A percentile compares a stretch with the other conserved stretches of the same genome.
Conservation (phyloP, 2,888 invertebrate genomes). For the Alviniconcha strummeri region DNA sequence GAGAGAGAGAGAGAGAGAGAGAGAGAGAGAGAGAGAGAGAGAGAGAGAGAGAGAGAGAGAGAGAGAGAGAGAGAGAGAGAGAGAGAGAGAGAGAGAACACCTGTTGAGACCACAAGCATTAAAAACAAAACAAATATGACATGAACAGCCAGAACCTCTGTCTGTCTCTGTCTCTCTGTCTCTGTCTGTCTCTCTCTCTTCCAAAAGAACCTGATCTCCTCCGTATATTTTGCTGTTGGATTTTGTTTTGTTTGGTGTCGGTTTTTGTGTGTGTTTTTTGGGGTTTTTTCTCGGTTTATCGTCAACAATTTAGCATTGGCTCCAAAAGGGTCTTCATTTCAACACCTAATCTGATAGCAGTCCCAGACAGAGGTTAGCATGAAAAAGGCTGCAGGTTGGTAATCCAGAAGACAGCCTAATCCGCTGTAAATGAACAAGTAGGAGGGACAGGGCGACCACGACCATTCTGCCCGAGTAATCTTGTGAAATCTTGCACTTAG, state of each 20-base stretch:
- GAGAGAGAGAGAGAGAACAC: neutral
- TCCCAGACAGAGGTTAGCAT: constrained; percentile 22
- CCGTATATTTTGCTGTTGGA: too few species aligned
- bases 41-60: neutral
- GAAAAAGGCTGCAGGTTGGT: constrained; percentile 19
- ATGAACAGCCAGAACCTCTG: too few species aligned
- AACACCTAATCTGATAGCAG: constrained; percentile 15
- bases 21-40: constrained; percentile 1
- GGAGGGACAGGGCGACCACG: neutral
- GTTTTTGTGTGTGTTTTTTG: too few species aligned
- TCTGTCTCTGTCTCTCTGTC: too few species aligned
- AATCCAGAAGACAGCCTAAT: constrained; percentile 28
- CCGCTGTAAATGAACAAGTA: constrained; percentile 10
- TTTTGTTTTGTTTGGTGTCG: too few species aligned
- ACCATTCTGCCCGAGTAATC: constrained; percentile 18
- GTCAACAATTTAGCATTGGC: too few species aligned
- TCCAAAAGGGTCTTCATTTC: neutral
- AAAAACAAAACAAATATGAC: too few species aligned
- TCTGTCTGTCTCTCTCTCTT: too few species aligned
- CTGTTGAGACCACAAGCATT: too few species aligned
- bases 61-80: neutral
- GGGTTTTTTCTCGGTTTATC: too few species aligned
- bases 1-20: neutral
- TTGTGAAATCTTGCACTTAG: neutral
- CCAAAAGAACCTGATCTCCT: too few species aligned